Evolutionary conservation across 2,113 vertebrate species (phyloP).

Genomic region (Menidia beryllina): DNA sequence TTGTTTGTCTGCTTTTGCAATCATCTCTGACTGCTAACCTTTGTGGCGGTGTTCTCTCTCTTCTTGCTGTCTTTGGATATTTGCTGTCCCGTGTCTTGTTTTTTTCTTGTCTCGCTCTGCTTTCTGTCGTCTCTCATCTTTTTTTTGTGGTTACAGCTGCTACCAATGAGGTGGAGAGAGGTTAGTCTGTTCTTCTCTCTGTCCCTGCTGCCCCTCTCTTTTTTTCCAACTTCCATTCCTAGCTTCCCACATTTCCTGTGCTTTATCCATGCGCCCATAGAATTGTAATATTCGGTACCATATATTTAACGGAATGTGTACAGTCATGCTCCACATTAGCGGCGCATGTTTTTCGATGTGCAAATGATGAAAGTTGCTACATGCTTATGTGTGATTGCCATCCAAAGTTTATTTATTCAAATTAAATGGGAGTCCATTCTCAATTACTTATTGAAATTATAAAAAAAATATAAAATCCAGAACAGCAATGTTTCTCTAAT

Average conservation of each 20-base stretch:
- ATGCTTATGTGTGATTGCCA: slow-evolving; percentile 19
- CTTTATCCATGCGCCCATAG: slow-evolving; percentile 41
- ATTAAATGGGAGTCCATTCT: not conserved
- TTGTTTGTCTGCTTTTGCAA: slow-evolving; percentile 72
- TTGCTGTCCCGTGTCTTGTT: slow-evolving; percentile 76
- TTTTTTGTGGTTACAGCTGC: slow-evolving; percentile 91
- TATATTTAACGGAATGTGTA: slow-evolving; percentile 23
- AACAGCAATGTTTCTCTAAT: no score
- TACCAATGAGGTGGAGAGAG: slow-evolving; percentile 99
- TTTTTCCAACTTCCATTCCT: slow-evolving; percentile 36
- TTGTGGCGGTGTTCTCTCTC: slow-evolving; percentile 69
- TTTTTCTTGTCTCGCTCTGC: slow-evolving; percentile 68
- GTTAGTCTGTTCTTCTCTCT: slow-evolving; percentile 88
- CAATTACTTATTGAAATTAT: slow-evolving; percentile 1
- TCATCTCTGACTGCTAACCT: slow-evolving; percentile 77
- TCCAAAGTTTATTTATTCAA: slow-evolving; percentile 10
- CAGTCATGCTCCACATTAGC: slow-evolving; percentile 32
- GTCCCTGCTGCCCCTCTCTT: slow-evolving; percentile 48
- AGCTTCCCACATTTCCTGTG: slow-evolving; percentile 51
- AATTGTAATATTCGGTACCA: slow-evolving; percentile 11
- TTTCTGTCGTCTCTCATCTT: slow-evolving; percentile 79
- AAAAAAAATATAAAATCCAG: no score
- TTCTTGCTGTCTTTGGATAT: slow-evolving; percentile 66
- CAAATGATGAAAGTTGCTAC: slow-evolving; percentile 23
- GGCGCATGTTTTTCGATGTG: slow-evolving; percentile 50